Conservation (phyloP, 2,797 vertebrate genomes). For the Rachycentron canadum region DNA sequence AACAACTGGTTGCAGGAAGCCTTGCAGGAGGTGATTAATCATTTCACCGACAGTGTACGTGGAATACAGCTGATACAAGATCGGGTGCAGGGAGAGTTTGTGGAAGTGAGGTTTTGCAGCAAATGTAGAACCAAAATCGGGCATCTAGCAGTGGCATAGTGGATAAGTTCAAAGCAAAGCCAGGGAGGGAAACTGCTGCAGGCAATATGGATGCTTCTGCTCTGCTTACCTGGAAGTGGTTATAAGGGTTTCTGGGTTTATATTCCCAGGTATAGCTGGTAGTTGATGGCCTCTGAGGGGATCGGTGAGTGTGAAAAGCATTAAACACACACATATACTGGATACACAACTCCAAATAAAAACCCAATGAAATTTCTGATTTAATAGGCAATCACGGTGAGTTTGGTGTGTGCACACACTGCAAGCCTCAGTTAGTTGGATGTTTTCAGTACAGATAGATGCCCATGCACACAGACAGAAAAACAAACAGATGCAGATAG, state of each 20-base stretch:
- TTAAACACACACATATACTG: conserved; percentile 61
- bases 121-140: conserved; percentile 38
- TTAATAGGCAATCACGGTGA: conserved; percentile 1
- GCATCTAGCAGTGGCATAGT: conserved; percentile 34
- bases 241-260: conserved; percentile 85
- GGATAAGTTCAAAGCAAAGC: conserved; percentile 58
- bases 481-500: conserved; percentile 13
- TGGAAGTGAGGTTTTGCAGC: conserved; percentile 29
- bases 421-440: conserved; percentile 1
- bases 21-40: conserved; percentile 62
- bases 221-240: conserved; percentile 82
- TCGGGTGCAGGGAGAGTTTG: conserved; percentile 36
- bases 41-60: conserved; percentile 38
- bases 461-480: conserved; percentile 31
- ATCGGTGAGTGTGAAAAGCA: conserved; percentile 62
- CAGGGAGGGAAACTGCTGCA: conserved; percentile 47
- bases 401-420: conserved; percentile 6
- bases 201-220: conserved; percentile 38
- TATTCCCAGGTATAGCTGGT: conserved; percentile 85
- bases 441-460: conserved; percentile 11
- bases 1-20: conserved; percentile 44
- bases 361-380: conserved; percentile 4
- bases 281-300: conserved; percentile 80
- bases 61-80: conserved; percentile 33
- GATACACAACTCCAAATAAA: conserved; percentile 30